Percentiles rank a stretch among this genome's conserved stretches.
phyloP scores from a whole-genome alignment of 2,797 vertebrate species.

The Peromyscus melanophrys region DNA sequence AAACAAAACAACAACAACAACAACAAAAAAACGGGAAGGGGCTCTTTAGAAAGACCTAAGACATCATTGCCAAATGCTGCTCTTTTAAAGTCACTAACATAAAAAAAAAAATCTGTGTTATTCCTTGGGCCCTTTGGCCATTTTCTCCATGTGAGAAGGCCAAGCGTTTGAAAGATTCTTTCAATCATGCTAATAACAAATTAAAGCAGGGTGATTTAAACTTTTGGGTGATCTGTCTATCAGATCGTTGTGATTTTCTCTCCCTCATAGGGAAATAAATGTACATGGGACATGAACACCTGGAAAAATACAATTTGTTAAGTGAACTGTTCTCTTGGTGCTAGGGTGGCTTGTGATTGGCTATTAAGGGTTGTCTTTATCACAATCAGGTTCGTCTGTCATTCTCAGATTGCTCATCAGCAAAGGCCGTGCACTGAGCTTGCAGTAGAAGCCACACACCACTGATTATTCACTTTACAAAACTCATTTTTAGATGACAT shows the following conservation, averaged over 20 bases:
- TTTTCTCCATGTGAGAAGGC: constrained; percentile 40
- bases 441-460: neutral
- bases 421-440: neutral
- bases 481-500: neutral
- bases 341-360: constrained; percentile 1
- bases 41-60: neutral
- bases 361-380: neutral
- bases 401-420: constrained; percentile 13
- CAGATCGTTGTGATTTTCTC: constrained; percentile 34
- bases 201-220: constrained; percentile 62
- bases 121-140: constrained; percentile 18
- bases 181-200: constrained; percentile 57
- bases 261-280: neutral
- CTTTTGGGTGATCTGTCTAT: constrained; percentile 21
- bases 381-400: constrained; percentile 29
- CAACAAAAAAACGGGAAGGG: neutral
- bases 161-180: constrained; percentile 50
- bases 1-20: too few relatives aligned
- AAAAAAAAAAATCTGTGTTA: constrained; percentile 13
- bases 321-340: neutral
- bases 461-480: constrained; percentile 19
- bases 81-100: neutral
- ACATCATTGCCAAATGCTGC: neutral
- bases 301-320: constrained; percentile 50
- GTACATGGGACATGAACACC: neutral